phyloP scores from a whole-genome alignment of 2,113 vertebrate species.

The Carassius carassius region DNA sequence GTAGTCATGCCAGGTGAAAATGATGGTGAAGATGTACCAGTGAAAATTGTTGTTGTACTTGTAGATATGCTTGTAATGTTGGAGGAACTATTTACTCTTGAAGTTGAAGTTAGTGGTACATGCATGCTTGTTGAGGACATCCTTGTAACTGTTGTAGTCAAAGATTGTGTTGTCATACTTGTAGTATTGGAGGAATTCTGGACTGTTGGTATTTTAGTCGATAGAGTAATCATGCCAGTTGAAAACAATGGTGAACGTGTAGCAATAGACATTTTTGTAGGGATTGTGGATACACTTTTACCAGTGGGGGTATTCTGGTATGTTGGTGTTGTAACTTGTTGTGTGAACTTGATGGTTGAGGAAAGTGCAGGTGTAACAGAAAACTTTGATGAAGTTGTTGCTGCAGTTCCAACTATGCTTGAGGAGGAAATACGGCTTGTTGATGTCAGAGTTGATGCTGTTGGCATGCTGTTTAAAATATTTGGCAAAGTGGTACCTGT shows the following conservation, averaged over 20 bases:
- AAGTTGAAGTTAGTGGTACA: background rate
- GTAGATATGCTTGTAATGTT: background rate
- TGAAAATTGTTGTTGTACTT: background rate
- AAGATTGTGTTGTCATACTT: background rate
- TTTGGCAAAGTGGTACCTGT: background rate
- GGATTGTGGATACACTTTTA: no score
- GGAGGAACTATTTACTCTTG: background rate
- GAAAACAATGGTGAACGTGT: background rate
- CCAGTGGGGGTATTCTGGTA: background rate
- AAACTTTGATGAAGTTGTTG: background rate
- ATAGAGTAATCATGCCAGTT: background rate
- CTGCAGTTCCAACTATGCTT: background rate
- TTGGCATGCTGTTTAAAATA: background rate
- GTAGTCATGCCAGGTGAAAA: background rate
- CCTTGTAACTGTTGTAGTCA: background rate
- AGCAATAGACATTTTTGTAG: background rate
- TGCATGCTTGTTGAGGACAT: background rate
- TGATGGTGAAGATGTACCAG: background rate
- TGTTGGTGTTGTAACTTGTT: background rate
- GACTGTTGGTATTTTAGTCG: background rate
- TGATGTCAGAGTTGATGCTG: background rate
- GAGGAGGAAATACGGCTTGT: background rate
- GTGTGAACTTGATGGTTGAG: background rate
- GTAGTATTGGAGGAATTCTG: background rate
- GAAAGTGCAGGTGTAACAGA: background rate